Base-by-base conservation (phyloP, 1,140 invertebrate genomes). In the Orchesella cincta region DNA sequence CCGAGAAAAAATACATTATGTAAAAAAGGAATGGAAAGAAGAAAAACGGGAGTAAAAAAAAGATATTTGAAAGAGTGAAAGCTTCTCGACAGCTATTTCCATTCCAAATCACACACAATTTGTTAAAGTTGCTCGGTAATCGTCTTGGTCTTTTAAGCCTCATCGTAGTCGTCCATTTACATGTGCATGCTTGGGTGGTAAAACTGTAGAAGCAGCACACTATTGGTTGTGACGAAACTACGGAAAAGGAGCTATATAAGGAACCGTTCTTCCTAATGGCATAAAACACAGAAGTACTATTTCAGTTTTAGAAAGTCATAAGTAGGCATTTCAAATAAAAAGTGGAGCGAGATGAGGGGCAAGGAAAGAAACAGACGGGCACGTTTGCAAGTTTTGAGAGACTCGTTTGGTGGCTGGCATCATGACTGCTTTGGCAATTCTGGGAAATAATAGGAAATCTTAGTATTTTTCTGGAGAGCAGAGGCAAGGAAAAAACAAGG, bases 71-170 rank as follows among this genome's bases (percentile, higher is more conserved):
- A 57, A 57, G 3, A 23, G 5, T 23, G 52, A 18, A 57, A 57
- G 52, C 12, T 57, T 57, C 52, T 57, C 52, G 52, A 23, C 23
- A 57, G 39, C 39, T 20, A 46, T 46, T 46, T 46, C 39, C 39
- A 46, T 46, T 46, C 8, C 20, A 20, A 46, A 46, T 46, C 39
- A 20, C 39, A 46, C 39, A 46, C 39, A 46, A 46, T 46, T 46
- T 46, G 39, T 46, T 46, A 8, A 46, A 46, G 8, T 46, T 46
- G 3, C 23, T 18, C 52, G 23, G 52, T 57, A 57, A 57, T 57
- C 8, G 52, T 57, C 52, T 8, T 57, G 52, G 52, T 57, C 52
- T 57, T 57, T 57, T 57, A 57, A 57, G 52, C 23, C 8, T 57
- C 52, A 57, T 57, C 52, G 5, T 46, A 12, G 39, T 46, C 39